phyloP scores from a whole-genome alignment of 2,113 vertebrate species.

The Otocyon megalotis region DNA sequence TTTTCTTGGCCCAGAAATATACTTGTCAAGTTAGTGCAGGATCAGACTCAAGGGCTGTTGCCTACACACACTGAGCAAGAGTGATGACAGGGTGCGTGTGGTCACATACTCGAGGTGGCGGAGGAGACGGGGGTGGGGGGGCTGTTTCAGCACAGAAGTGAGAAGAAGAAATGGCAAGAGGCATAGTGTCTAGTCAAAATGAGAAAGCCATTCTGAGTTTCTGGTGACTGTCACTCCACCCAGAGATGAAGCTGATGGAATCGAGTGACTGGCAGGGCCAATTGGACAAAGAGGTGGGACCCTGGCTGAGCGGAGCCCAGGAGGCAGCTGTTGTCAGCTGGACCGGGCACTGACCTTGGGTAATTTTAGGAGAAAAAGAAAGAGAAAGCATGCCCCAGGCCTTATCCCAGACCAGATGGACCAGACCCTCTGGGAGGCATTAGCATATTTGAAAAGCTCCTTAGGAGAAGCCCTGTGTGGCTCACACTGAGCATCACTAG shows the following conservation, averaged over 20 bases:
- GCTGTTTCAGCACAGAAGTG: neutral
- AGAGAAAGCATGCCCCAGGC: neutral
- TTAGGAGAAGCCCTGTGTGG: neutral
- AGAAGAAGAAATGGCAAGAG: neutral
- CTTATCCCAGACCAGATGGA: neutral
- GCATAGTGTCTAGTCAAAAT: neutral
- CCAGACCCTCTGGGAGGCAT: neutral
- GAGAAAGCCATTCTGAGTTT: neutral
- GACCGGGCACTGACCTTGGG: neutral
- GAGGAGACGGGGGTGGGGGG: neutral
- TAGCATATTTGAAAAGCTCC: neutral
- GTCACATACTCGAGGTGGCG: neutral
- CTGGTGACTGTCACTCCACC: neutral
- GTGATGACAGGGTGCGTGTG: neutral
- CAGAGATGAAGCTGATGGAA: neutral
- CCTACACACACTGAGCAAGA: neutral
- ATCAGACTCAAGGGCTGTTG: neutral
- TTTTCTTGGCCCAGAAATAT: neutral
- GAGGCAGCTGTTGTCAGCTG: neutral
- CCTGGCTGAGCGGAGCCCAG: neutral
- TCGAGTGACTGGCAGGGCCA: neutral
- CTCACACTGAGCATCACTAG: neutral
- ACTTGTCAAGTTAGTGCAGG: neutral
- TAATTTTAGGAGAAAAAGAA: neutral
- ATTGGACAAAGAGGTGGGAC: neutral